A percentile compares a stretch with the other conserved stretches of the same genome.
Conservation (phyloP, 2,113 vertebrate genomes). For the Panthera uncia region DNA sequence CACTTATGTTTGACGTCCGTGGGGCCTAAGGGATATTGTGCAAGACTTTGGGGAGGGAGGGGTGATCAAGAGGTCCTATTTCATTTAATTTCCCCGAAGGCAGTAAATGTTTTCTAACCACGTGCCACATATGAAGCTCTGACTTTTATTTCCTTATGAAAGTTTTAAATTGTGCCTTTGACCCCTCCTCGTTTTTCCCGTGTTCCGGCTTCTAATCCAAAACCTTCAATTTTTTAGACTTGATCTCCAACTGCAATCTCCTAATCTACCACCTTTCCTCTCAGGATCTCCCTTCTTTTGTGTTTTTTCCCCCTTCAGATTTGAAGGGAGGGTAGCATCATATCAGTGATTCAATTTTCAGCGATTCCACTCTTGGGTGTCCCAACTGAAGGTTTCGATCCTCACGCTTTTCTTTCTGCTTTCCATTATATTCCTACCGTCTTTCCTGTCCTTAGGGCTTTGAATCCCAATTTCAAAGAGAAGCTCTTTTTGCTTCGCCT, state of each 20-base stretch:
- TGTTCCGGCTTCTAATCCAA: background rate
- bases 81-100: background rate
- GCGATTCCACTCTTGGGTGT: accelerated
- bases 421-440: background rate
- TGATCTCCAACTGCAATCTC: background rate
- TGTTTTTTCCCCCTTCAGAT: background rate
- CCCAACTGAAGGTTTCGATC: no score
- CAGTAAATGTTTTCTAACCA: background rate
- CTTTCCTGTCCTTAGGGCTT: background rate
- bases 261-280: background rate
- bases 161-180: background rate
- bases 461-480: background rate
- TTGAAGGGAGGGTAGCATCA: background rate
- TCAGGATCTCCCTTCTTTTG: no score
- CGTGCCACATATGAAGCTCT: background rate
- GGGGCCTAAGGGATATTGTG: accelerated
- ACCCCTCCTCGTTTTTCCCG: background rate
- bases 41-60: no score
- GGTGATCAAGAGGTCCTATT: background rate
- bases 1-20: accelerated
- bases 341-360: background rate
- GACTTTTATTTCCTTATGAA: background rate
- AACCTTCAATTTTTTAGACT: background rate
- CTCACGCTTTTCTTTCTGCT: background rate
- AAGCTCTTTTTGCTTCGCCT: background rate